phyloP scores from a whole-genome alignment of 2,888 invertebrate genomes.

The Neocrepidodera transversa region DNA sequence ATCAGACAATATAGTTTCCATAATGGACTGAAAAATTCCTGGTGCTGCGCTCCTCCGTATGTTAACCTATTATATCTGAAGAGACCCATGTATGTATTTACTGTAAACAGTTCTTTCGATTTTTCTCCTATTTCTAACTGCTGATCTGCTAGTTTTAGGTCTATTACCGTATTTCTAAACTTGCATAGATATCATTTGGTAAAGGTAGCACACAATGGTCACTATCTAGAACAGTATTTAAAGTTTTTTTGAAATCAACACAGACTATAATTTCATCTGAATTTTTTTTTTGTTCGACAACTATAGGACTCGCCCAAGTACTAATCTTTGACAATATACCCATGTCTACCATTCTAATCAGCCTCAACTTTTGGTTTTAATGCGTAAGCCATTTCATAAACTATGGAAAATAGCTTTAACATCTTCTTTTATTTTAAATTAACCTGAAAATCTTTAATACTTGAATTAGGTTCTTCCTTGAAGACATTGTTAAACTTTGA shows the following conservation, averaged over 20 bases:
- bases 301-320: constrained; percentile 49
- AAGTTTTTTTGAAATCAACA: constrained; percentile 46
- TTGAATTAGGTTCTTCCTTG: constrained; percentile 1
- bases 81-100: constrained; percentile 19
- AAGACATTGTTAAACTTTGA: constrained; percentile 9
- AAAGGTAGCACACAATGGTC: constrained; percentile 49
- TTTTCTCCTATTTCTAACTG: constrained; percentile 14
- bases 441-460: constrained; percentile 21
- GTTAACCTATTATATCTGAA: constrained; percentile 17
- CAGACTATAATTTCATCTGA: constrained; percentile 36
- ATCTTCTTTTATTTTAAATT: constrained; percentile 20
- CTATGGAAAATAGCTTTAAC: constrained; percentile 13
- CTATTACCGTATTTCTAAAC: constrained; percentile 1
- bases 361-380: not conserved
- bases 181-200: constrained; percentile 47
- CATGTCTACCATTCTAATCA: constrained; percentile 34
- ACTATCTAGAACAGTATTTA: constrained; percentile 43
- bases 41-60: constrained; percentile 18
- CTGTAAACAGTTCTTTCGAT: constrained; percentile 17
- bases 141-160: constrained; percentile 5
- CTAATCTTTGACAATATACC: constrained; percentile 40
- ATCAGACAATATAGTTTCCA: constrained; percentile 4
- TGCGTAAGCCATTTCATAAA: constrained; percentile 21
- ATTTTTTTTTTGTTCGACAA: constrained; percentile 47
- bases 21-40: constrained; percentile 18